A percentile compares a stretch with the other conserved stretches of the same genome.
phyloP scores from a whole-genome alignment of 2,113 vertebrate genomes.

The Taurulus bubalis region DNA sequence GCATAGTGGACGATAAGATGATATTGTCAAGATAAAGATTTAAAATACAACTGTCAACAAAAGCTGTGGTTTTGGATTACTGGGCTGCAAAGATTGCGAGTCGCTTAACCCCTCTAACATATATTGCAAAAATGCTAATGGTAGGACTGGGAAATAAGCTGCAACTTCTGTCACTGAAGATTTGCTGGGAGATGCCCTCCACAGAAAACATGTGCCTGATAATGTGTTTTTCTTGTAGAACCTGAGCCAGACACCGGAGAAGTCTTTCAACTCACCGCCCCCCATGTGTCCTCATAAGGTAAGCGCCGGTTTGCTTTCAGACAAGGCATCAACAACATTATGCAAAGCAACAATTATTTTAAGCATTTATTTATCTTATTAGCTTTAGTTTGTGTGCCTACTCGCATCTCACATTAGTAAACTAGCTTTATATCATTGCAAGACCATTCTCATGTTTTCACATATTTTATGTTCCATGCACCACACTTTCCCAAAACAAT shows the following conservation, averaged over 20 bases:
- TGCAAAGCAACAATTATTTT: slow-evolving; percentile 39
- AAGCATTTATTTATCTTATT: slow-evolving; percentile 21
- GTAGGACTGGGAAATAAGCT: slow-evolving; percentile 56
- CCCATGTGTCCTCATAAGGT: slow-evolving; percentile 86
- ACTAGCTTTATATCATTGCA: slow-evolving; percentile 9
- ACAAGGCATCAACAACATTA: slow-evolving; percentile 33
- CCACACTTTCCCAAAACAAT: not conserved
- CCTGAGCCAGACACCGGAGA: slow-evolving; percentile 80
- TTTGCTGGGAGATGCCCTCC: slow-evolving; percentile 57
- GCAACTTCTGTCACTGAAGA: slow-evolving; percentile 65
- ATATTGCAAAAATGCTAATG: slow-evolving; percentile 60
- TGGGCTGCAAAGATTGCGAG: slow-evolving; percentile 35
- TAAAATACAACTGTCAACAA: slow-evolving; percentile 56
- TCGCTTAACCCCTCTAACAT: slow-evolving; percentile 55
- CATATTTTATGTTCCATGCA: slow-evolving; percentile 1
- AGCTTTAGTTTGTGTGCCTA: not conserved
- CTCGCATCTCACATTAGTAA: slow-evolving; percentile 9
- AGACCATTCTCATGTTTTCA: slow-evolving; percentile 10
- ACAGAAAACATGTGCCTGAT: slow-evolving; percentile 64
- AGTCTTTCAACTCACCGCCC: slow-evolving; percentile 78
- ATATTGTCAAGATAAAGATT: slow-evolving; percentile 71
- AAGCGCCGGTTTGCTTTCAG: slow-evolving; percentile 58
- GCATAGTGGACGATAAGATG: slow-evolving; percentile 34
- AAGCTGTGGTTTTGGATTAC: slow-evolving; percentile 68
- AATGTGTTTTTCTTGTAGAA: slow-evolving; percentile 82